Percentiles rank a stretch among this genome's conserved stretches.
Evolutionary conservation across 2,888 invertebrate genomes (phyloP).

Genomic region (Neoscelio sp.): DNA sequence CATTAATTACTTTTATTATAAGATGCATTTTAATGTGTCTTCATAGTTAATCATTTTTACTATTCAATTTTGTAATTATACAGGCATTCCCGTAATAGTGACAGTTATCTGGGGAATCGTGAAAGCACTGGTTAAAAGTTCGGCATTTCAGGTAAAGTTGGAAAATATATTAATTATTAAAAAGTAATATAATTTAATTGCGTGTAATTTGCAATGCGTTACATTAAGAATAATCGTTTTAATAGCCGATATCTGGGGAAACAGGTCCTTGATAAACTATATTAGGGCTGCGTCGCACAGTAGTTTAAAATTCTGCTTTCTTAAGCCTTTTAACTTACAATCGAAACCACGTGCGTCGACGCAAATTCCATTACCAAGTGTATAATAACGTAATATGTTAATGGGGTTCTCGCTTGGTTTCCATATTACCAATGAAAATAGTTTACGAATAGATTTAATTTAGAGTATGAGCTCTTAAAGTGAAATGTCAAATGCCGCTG

Average conservation of each 20-base stretch:
- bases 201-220: too few relatives aligned
- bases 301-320: conserved; percentile 1
- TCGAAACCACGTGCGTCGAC: neutral
- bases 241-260: too few relatives aligned
- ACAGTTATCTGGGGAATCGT: conserved; percentile 85
- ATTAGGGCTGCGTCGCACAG: neutral
- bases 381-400: conserved; percentile 10
- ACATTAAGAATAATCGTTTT: too few relatives aligned
- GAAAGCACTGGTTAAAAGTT: conserved; percentile 81
- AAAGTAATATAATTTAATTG: neutral
- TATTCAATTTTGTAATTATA: conserved; percentile 67
- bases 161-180: neutral
- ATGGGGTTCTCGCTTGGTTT: neutral
- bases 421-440: neutral
- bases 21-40: too few relatives aligned
- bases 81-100: conserved; percentile 85
- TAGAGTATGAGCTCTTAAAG: too few relatives aligned
- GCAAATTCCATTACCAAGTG: conserved; percentile 13
- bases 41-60: too few relatives aligned
- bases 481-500: too few relatives aligned
- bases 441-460: neutral
- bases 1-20: too few relatives aligned
- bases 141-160: conserved; percentile 74
- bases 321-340: conserved; percentile 25
- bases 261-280: conserved; percentile 5